Conservation (phyloP, 2,113 vertebrate genomes). For the Apteryx mantelli region DNA sequence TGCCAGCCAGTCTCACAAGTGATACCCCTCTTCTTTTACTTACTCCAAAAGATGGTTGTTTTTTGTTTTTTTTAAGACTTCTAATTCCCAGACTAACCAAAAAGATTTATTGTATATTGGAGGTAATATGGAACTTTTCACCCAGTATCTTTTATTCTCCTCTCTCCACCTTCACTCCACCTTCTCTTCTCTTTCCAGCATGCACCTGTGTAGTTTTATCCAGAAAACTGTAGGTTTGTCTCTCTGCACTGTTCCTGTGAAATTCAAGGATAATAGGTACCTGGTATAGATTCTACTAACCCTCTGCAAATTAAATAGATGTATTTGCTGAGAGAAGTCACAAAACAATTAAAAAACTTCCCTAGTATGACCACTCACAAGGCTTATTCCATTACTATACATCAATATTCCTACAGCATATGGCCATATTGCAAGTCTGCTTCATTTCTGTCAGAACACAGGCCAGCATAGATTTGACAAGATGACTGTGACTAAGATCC, state of each 20-base stretch:
- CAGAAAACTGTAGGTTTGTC: background rate
- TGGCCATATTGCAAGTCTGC: background rate
- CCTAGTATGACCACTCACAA: background rate
- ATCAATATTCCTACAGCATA: background rate
- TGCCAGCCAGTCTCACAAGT: background rate
- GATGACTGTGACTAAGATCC: background rate
- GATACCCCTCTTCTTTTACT: background rate
- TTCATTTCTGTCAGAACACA: background rate
- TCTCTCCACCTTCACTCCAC: background rate
- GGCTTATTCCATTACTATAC: background rate
- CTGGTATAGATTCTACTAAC: background rate
- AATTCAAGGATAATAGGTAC: background rate
- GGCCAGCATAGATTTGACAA: background rate
- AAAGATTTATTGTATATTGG: background rate
- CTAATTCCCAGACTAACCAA: background rate
- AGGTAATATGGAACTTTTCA: background rate
- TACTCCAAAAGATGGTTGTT: background rate
- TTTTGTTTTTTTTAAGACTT: background rate
- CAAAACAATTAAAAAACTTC: background rate
- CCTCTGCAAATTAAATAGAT: rapidly evolving
- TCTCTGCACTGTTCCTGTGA: background rate
- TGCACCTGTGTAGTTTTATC: background rate
- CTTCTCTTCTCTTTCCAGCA: background rate
- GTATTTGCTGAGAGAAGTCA: background rate
- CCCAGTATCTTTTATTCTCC: background rate